These are phyloP conservation scores for Papilio glaucus DNA, from an alignment of 1,140 invertebrate species.

Conservation along the genomic window DNA sequence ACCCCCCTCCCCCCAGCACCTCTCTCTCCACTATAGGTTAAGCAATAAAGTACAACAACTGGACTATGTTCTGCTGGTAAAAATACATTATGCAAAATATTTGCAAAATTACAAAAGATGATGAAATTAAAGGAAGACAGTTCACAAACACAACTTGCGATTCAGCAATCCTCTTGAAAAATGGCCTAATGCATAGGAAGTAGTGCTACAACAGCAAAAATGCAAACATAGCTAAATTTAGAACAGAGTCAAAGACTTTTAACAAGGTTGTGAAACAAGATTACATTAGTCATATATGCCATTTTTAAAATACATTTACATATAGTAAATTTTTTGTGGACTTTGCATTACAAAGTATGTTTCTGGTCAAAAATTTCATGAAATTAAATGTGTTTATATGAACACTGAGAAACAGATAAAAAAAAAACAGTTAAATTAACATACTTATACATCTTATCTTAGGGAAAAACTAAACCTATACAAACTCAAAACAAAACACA, in stretches of 20 bases:
- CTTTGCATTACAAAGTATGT: background rate
- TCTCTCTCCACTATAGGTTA: background rate
- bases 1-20: too few relatives aligned
- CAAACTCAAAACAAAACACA: constrained; percentile 22
- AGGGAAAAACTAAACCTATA: constrained; percentile 21
- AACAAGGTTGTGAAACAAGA: background rate
- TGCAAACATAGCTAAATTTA: constrained; percentile 12
- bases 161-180: background rate
- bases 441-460: background rate
- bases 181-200: background rate
- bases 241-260: background rate
- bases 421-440: background rate
- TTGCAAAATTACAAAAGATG: background rate
- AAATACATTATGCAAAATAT: background rate
- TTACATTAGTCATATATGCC: background rate
- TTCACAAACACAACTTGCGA: background rate
- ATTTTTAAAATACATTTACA: background rate
- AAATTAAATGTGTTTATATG: background rate
- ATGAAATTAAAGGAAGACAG: background rate
- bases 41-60: background rate
- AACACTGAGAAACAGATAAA: background rate
- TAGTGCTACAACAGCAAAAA: background rate
- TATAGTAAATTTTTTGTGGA: background rate
- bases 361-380: background rate
- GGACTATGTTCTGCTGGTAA: background rate